Evolutionary conservation across 2,797 vertebrate genomes (phyloP).

Genomic region (Antrozous pallidus): DNA sequence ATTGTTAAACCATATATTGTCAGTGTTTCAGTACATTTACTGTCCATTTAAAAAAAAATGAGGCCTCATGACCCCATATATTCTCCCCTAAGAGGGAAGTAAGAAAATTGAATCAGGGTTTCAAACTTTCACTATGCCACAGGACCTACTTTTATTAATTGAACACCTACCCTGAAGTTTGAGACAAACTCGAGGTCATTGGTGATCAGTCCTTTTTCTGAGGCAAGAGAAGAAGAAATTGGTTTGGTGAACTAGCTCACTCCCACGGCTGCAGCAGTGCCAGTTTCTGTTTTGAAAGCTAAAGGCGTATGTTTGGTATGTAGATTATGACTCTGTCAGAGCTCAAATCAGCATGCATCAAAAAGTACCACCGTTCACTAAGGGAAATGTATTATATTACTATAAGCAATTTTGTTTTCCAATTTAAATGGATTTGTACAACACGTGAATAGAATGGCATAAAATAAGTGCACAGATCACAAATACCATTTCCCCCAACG

Average conservation of each 20-base stretch:
- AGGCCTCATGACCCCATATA: neutral
- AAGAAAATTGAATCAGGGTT: neutral
- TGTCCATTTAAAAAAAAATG: neutral
- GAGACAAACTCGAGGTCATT: neutral
- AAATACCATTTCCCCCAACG: neutral
- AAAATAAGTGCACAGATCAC: conserved; percentile 3
- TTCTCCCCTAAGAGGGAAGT: neutral
- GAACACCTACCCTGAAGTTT: conserved; percentile 46
- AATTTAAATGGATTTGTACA: conserved; percentile 75
- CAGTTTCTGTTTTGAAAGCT: conserved; percentile 66
- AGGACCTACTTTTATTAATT: conserved; percentile 61
- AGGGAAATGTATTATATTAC: conserved; percentile 78
- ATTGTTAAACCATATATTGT: neutral
- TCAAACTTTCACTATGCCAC: neutral
- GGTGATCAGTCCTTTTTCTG: conserved; percentile 34
- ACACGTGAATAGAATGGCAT: conserved; percentile 66
- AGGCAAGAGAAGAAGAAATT: conserved; percentile 28
- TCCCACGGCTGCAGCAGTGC: neutral
- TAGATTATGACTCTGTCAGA: conserved; percentile 70
- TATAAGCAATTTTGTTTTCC: conserved; percentile 76
- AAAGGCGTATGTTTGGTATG: conserved; percentile 66
- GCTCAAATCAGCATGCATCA: conserved; percentile 69
- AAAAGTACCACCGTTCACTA: conserved; percentile 53
- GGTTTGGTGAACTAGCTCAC: conserved; percentile 11
- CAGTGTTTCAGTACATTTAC: neutral